Percentiles rank a stretch among this genome's conserved stretches.
Conservation (phyloP, 2,797 vertebrate species). For the Gallinago solitaria region DNA sequence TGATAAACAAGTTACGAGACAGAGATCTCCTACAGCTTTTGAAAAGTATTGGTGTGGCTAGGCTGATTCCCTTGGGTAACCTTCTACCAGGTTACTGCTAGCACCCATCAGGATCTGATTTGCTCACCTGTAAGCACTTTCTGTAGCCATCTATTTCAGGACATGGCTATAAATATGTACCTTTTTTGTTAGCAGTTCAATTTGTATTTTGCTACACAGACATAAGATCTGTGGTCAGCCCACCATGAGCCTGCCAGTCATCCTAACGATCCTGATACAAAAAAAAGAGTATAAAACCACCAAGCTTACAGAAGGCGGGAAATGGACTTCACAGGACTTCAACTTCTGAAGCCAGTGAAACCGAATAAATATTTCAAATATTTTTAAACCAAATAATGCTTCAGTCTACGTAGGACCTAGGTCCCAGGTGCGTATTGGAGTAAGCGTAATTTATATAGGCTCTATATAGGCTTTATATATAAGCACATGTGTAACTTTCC, state of each 20-base stretch:
- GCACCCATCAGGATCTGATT: background rate
- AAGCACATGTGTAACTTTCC: background rate
- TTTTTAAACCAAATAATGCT: background rate
- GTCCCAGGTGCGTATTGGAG: background rate
- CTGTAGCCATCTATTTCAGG: background rate
- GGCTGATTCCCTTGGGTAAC: background rate
- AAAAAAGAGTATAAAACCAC: background rate
- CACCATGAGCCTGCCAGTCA: background rate
- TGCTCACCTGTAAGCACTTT: background rate
- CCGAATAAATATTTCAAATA: background rate
- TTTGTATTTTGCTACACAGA: background rate
- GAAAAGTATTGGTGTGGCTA: background rate
- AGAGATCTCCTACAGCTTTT: background rate
- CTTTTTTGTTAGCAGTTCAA: background rate
- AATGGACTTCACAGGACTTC: background rate
- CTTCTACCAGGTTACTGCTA: background rate
- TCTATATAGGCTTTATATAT: no score
- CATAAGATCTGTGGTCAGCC: background rate
- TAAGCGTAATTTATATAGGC: background rate
- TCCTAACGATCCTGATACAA: background rate
- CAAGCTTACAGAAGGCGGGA: background rate
- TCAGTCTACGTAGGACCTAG: background rate
- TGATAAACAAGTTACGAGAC: accelerated
- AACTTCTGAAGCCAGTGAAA: background rate
- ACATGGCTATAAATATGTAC: background rate